Evolutionary conservation across 2,888 invertebrate genomes (phyloP).

Genomic region (Spodoptera littoralis): DNA sequence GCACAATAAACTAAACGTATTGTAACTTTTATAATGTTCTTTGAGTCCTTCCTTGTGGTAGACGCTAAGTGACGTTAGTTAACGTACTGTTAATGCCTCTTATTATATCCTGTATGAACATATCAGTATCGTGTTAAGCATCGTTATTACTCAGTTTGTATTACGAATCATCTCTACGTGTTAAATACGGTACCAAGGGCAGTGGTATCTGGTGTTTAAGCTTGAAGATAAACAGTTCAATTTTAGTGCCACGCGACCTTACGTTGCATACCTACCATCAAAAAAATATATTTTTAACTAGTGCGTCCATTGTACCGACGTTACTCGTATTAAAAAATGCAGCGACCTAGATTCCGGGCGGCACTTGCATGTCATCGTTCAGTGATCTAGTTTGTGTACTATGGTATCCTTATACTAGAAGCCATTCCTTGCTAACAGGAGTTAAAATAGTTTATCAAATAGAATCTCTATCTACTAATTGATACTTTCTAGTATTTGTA

Average conservation of each 20-base stretch:
- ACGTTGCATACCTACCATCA: no score
- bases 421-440: no score
- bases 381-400: conserved; percentile 6
- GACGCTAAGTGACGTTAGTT: conserved; percentile 68
- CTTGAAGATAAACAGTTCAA: conserved; percentile 27
- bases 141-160: conserved; percentile 81
- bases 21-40: conserved; percentile 40
- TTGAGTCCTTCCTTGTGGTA: conserved; percentile 62
- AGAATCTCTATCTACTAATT: no score
- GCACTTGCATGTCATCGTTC: conserved; percentile 39
- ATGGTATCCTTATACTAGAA: background rate
- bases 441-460: no score
- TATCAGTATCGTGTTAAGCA: conserved; percentile 81
- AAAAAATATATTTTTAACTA: no score
- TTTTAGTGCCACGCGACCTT: conserved; percentile 6
- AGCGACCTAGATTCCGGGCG: conserved; percentile 5
- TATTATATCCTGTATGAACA: conserved; percentile 75
- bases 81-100: conserved; percentile 71
- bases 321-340: conserved; percentile 15
- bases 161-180: conserved; percentile 75
- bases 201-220: conserved; percentile 61
- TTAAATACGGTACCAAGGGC: conserved; percentile 81
- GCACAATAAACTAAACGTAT: conserved; percentile 11
- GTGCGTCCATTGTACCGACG: background rate
- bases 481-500: no score